Conservation (phyloP, 1,140 invertebrate genomes). For the Drosophila melanica region DNA sequence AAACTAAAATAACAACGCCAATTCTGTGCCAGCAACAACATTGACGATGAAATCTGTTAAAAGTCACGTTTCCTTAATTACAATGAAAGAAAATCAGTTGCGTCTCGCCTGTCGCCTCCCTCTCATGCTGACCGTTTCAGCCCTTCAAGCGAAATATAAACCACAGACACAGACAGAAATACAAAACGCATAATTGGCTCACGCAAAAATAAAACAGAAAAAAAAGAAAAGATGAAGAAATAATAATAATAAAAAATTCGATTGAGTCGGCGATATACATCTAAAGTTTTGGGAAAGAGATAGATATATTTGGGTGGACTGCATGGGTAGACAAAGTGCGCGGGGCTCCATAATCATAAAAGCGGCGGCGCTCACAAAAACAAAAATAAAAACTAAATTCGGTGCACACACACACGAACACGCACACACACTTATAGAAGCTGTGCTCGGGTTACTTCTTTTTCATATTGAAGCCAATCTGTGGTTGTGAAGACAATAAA, state of each 20-base stretch:
- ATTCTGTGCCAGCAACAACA: slow-evolving; percentile 53
- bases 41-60: slow-evolving; percentile 77
- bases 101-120: slow-evolving; percentile 4
- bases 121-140: not conserved
- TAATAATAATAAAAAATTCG: slow-evolving; percentile 31
- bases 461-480: slow-evolving; percentile 72
- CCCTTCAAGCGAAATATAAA: slow-evolving; percentile 44
- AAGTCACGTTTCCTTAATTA: slow-evolving; percentile 83
- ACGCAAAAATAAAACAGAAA: slow-evolving; percentile 81
- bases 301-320: slow-evolving; percentile 21
- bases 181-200: slow-evolving; percentile 83
- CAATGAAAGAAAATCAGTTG: slow-evolving; percentile 73
- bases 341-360: slow-evolving; percentile 75
- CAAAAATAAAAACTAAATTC: slow-evolving; percentile 58
- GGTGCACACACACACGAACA: slow-evolving; percentile 33
- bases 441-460: slow-evolving; percentile 38
- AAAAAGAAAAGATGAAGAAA: slow-evolving; percentile 34
- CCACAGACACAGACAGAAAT: slow-evolving; percentile 66
- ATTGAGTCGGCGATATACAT: slow-evolving; percentile 50
- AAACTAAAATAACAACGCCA: slow-evolving; percentile 72
- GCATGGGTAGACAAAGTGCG: slow-evolving; percentile 46
- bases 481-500: slow-evolving; percentile 79
- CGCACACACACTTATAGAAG: not conserved
- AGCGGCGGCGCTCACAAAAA: slow-evolving; percentile 44
- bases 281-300: slow-evolving; percentile 75